phyloP scores from a whole-genome alignment of 2,113 vertebrate species.

The Sceloporus tristichus region DNA sequence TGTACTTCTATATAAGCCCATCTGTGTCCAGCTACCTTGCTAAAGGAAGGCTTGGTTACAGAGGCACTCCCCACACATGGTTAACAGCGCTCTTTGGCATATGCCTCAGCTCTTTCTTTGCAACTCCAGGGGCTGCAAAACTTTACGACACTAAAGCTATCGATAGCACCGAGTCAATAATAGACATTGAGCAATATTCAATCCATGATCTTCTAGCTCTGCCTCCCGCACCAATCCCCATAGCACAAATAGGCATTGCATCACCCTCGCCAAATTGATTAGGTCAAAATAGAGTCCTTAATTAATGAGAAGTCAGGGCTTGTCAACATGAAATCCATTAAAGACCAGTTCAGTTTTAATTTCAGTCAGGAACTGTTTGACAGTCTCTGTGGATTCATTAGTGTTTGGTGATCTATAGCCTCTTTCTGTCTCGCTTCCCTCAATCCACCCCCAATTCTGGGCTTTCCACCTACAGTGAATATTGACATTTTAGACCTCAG shows the following conservation, averaged over 20 bases:
- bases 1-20: not conserved
- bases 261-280: constrained; percentile 85
- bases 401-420: constrained; percentile 44
- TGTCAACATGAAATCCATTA: constrained; percentile 67
- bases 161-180: constrained; percentile 23
- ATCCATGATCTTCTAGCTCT: constrained; percentile 22
- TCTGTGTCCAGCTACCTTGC: too few species aligned
- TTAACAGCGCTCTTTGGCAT: not conserved
- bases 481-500: constrained; percentile 21
- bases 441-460: constrained; percentile 20
- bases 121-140: not conserved
- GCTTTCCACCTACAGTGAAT: constrained; percentile 32
- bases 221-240: constrained; percentile 23
- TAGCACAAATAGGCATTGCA: constrained; percentile 72
- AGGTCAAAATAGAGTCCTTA: constrained; percentile 76
- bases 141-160: not conserved
- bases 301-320: constrained; percentile 71
- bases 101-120: not conserved
- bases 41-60: not conserved
- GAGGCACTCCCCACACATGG: not conserved
- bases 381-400: constrained; percentile 48
- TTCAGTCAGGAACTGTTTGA: constrained; percentile 53
- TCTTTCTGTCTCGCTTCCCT: constrained; percentile 30
- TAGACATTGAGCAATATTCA: constrained; percentile 38
- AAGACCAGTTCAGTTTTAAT: constrained; percentile 65